Conservation (phyloP, 2,797 vertebrate genomes). For the Tolypeutes matacus region DNA sequence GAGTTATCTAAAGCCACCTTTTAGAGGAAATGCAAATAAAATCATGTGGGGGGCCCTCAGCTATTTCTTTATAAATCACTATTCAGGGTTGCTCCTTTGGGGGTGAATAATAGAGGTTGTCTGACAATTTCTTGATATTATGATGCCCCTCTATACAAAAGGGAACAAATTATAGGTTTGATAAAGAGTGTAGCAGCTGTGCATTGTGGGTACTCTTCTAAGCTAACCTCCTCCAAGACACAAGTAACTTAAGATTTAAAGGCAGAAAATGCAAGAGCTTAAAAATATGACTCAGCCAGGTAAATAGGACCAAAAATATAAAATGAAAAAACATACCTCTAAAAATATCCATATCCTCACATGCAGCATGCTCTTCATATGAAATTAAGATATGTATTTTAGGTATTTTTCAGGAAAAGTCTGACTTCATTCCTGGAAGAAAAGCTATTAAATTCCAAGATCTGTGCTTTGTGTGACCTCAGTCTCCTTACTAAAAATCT, state of each 20-base stretch:
- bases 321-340: constrained; percentile 51
- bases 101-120: background rate
- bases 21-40: background rate
- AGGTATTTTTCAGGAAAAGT: background rate
- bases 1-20: background rate
- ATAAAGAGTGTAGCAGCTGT: background rate
- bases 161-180: background rate
- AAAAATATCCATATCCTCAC: constrained; percentile 2
- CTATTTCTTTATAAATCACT: background rate
- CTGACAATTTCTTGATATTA: constrained; percentile 17
- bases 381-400: constrained; percentile 42
- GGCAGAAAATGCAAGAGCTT: background rate
- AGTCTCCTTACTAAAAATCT: background rate
- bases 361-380: background rate
- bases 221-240: constrained; percentile 38
- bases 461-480: background rate
- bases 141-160: background rate
- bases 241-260: background rate
- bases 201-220: background rate
- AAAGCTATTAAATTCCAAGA: background rate
- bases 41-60: background rate
- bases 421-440: background rate
- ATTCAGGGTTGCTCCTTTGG: background rate
- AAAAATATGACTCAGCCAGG: background rate
- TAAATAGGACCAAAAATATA: constrained; percentile 32